These are phyloP conservation scores for Cerastis leucographa DNA, from an alignment of 2,888 invertebrate genomes.

Conservation along the genomic window DNA sequence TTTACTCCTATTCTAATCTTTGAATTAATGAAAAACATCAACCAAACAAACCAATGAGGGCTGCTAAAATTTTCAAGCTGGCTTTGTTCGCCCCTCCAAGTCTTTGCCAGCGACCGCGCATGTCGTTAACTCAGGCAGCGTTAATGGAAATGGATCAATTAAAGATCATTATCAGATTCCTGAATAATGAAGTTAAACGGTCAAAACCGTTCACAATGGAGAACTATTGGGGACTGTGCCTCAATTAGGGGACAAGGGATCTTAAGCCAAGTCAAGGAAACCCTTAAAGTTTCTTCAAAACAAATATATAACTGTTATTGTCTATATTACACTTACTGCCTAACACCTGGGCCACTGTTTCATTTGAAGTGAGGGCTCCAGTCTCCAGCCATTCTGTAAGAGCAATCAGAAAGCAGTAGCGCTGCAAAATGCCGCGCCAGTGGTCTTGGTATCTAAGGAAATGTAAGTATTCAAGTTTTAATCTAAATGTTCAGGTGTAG, in stretches of 20 bases:
- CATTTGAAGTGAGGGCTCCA: conserved; percentile 93
- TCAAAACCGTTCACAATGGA: too few species aligned
- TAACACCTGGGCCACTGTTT: conserved; percentile 94
- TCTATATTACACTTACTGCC: conserved; percentile 91
- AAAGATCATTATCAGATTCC: too few species aligned
- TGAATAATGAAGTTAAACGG: too few species aligned
- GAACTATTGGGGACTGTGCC: not conserved
- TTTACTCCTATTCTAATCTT: too few species aligned
- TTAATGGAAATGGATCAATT: too few species aligned
- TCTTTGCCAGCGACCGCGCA: too few species aligned
- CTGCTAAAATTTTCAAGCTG: too few species aligned
- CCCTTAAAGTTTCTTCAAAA: not conserved
- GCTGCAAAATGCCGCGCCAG: conserved; percentile 96
- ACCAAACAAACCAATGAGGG: too few species aligned
- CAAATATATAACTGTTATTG: not conserved
- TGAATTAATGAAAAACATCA: too few species aligned
- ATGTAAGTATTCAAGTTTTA: not conserved
- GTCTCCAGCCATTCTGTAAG: conserved; percentile 95
- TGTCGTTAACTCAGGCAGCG: too few species aligned
- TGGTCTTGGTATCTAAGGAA: conserved; percentile 94
- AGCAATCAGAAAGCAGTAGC: conserved; percentile 94
- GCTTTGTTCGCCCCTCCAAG: too few species aligned
- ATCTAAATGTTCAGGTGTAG: not conserved
- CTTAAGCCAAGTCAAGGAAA: not conserved
- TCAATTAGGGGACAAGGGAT: not conserved